Evolutionary conservation across 1,140 invertebrate genomes (phyloP), one percentile per base, ranked within the genome.

Genomic region (Zaprionus ornatus): DNA sequence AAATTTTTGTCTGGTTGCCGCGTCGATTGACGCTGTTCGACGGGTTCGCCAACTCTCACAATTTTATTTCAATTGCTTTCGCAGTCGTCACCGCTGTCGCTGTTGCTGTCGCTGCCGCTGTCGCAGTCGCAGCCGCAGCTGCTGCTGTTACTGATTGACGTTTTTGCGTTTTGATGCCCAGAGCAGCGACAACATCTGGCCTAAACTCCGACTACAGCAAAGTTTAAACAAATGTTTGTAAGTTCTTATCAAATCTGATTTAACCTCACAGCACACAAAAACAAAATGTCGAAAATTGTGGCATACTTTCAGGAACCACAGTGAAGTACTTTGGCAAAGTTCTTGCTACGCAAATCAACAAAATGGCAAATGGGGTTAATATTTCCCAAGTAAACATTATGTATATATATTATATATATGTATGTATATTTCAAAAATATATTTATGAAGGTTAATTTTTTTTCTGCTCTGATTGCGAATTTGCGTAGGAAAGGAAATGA

Each of bases 1-100:
- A 81, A 88, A 90, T 90, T 85, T 82, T 59, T 76, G 81, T 90
- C 80, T 86, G 75, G 69, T 55, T 71, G 57, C 13, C 82, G 63
- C 73, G 78, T 57, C 71, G 57, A 52, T 57, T 60, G 66, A 57
- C 40, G 40, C 29, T 69, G 42, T 10, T 23, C 40, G 35, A 55
- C 62, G 40, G n/a, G n/a, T 57, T 45, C 13, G 19, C 15, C 25
- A 42, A 45, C 35, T 12, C 65, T 55, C 42, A 23, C 35, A 63
- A 74, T 57, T 63, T 70, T 50, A 74, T 70, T 63, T 70, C 42
- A 61, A 42, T 40, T 66, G 37, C 45, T 54, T 55, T 55, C 42
- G 23, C 57, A 59, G 48, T 19, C 42, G 29, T 55, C 50, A 29
- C 27, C 32, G 19, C 37, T 52, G 65, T 42, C 25, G 29, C 56